These are phyloP conservation scores for Acrocephalus kingi DNA, from an alignment of 2,113 vertebrate genomes.

Conservation along the genomic window DNA sequence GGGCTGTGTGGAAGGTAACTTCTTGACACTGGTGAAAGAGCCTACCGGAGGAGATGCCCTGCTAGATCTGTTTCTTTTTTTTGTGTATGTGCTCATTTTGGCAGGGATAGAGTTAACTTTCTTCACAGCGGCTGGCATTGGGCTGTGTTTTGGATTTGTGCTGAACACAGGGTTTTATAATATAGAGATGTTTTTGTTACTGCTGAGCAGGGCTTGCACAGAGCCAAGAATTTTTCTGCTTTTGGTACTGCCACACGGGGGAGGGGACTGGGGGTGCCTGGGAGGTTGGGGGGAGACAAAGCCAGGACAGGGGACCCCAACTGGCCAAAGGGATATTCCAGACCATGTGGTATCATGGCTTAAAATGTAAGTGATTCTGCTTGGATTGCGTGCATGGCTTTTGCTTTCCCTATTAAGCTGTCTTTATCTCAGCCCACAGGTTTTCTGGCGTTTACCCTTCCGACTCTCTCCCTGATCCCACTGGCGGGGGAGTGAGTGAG, in stretches of 20 bases:
- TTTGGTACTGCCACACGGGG: neutral
- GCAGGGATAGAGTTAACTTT: neutral
- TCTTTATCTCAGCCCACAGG: neutral
- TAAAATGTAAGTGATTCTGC: neutral
- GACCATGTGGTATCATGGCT: neutral
- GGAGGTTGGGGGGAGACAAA: neutral
- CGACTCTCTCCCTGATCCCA: accelerated
- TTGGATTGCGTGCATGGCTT: neutral
- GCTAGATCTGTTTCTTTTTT: too few species aligned
- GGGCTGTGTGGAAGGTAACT: neutral
- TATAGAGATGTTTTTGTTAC: neutral
- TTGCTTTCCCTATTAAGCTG: neutral
- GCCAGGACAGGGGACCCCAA: neutral
- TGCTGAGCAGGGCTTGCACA: neutral
- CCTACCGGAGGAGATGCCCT: neutral
- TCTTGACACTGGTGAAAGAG: neutral
- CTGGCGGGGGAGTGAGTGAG: neutral
- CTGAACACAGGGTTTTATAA: neutral
- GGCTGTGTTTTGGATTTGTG: neutral
- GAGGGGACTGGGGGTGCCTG: neutral
- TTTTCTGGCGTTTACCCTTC: neutral
- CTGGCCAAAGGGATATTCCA: neutral
- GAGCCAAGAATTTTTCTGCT: neutral
- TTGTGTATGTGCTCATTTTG: neutral
- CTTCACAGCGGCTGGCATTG: neutral